Evolutionary conservation across 2,888 invertebrate genomes (phyloP), one percentile per base, ranked within the genome.

Genomic region (Melinaea marsaeus): DNA sequence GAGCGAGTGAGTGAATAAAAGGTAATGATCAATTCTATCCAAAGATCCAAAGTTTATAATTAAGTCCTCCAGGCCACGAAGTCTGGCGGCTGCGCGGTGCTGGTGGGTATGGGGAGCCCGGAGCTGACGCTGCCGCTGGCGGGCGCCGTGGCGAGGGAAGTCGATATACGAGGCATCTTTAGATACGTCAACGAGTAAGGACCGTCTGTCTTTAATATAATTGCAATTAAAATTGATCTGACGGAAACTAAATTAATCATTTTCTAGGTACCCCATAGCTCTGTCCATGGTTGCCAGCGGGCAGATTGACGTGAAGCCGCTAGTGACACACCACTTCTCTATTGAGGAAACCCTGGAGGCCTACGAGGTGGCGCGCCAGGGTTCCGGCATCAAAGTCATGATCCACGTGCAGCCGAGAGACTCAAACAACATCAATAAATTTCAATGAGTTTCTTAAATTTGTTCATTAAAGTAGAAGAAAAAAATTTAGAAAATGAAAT

Each of bases 111-210:
- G 92, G 98, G 98, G 47, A 92, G 94, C 62, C 80, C 93, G 0
- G 95, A 96, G 84, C 92, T 95, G 60, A 95, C 93, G 68, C 78
- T 99, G 66, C 98, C 98, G 2, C 88, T 99, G 54, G 93, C 96
- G 0, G 94, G 94, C 76, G 96, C 97, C 2, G 91, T 96, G 37
- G 89, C 94, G 0, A 88, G 97, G 61, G 98, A 99, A 90, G 95
- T 99, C 9, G 98, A 98, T 85, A 95, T 99, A 70, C 92, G 95
- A 67, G 99, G 99, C 68, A 94, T 97, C 64, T 99, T 99, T 89
- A 93, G 99, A 85, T 99, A 99, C 80, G 95, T 93, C 68, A 98
- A 98, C 84, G 96, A 96, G 96, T 96, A 76, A 86, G 93, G 80
- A 11, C 3, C 32, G 6, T 4, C 7, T 3, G 5, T 48, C 7